Evolutionary conservation across 2,797 vertebrate species (phyloP), one percentile per base, ranked within the genome.

Genomic region (Buphagus erythrorhynchus): DNA sequence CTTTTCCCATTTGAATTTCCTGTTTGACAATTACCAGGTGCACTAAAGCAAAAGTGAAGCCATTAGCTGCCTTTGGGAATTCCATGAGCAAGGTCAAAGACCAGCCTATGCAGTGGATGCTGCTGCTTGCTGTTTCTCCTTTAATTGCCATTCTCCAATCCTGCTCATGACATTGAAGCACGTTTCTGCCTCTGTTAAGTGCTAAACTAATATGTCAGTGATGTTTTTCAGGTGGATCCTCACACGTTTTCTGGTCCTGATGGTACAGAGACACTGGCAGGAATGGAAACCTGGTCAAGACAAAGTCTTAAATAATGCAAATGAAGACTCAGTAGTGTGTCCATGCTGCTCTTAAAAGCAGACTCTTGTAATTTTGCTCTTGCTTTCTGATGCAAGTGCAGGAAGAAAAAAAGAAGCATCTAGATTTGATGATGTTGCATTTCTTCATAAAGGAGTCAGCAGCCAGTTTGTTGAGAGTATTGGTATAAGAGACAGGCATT

Each of bases 81-180:
- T 59, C 10, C 4, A 33, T 57, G 35, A 59, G 21, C 16, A 24
- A 16, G 17, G 33, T 65, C n/a, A 43, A 36, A 88, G 46, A 42
- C n/a, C n/a, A 20, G 24, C 20, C 24, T 31, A 0, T 19, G 9
- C 36, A 28, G 20, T 28, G 28, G 29, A 3, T 54, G 26, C 22
- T 80, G 16, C 25, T 61, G 8, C 46, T 68, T 69, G 14, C 40
- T 40, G 29, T 4, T 65, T 71, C 14, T 33, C 9, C 12, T 69
- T 73, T 22, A 77, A 31, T 28, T 75, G 28, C 24, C 4, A 0
- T 7, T 13, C 7, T 86, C 16, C 59, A 25, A 0, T 55, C 5
- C 1, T 58, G n/a, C 5, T 79, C 4, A 1, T 2, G 2, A 57
- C 24, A 19, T 1, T 51, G 28, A 73, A 36, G 26, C 6, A 2